phyloP scores from a whole-genome alignment of 2,888 invertebrate species.

The Aphidius colemani region DNA sequence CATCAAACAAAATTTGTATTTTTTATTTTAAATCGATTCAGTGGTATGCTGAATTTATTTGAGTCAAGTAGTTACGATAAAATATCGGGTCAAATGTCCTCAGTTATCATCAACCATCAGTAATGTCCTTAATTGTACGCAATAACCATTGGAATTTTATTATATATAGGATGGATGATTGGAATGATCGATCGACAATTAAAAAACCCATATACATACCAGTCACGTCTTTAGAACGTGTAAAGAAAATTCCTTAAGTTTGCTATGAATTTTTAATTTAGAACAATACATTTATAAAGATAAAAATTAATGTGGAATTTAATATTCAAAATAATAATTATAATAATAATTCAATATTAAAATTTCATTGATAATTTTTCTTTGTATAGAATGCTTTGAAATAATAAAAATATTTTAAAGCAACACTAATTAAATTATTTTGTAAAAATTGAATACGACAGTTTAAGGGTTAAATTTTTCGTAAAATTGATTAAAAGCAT shows the following conservation, averaged over 20 bases:
- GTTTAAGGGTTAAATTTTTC: too few species aligned
- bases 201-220: constrained; percentile 1
- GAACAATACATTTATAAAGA: too few species aligned
- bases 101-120: constrained; percentile 7
- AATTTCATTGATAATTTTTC: too few species aligned
- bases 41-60: not conserved
- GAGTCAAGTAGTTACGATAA: constrained; percentile 18
- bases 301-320: too few species aligned
- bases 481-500: not conserved
- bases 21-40: not conserved
- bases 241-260: not conserved
- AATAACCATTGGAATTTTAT: constrained; percentile 21
- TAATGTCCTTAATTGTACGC: constrained; percentile 26
- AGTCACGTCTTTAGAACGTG: not conserved
- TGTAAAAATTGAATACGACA: too few species aligned
- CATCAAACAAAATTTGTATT: not conserved
- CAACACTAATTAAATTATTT: too few species aligned
- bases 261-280: too few species aligned
- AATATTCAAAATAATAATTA: too few species aligned
- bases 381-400: too few species aligned
- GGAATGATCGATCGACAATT: constrained; percentile 21
- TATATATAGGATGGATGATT: constrained; percentile 5
- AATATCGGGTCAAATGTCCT: constrained; percentile 20
- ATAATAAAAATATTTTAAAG: too few species aligned
- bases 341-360: too few species aligned